Conservation (phyloP, 2,797 vertebrate species). For the Liparis tanakae region DNA sequence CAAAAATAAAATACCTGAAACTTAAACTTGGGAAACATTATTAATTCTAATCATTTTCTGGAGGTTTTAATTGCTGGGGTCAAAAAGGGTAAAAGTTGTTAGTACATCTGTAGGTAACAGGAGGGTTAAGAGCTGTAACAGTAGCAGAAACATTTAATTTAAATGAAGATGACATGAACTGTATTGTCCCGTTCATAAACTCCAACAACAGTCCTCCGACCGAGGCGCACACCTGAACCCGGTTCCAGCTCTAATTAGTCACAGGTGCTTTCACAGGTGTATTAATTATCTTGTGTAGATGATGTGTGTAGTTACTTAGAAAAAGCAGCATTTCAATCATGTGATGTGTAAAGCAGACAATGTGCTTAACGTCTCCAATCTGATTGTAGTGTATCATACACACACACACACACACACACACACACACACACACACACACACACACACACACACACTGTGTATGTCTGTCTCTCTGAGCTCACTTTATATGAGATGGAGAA, state of each 20-base stretch:
- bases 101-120: too few relatives aligned
- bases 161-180: neutral
- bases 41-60: too few relatives aligned
- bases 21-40: too few relatives aligned
- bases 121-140: neutral
- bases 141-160: neutral
- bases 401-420: too few relatives aligned
- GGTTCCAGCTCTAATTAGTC: neutral
- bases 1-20: too few relatives aligned
- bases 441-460: too few relatives aligned
- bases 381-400: too few relatives aligned
- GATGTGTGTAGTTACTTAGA: neutral
- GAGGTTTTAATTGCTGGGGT: too few relatives aligned
- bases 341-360: neutral
- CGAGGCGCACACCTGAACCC: neutral
- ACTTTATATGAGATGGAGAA: conserved; percentile 46
- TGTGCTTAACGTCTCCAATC: neutral
- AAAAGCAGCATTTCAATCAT: neutral
- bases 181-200: neutral
- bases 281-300: neutral
- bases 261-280: neutral
- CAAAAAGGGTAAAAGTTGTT: too few relatives aligned
- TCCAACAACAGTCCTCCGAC: neutral
- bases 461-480: conserved; percentile 3
- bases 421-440: too few relatives aligned